A percentile compares a stretch with the other conserved stretches of the same genome.
Evolutionary conservation across 1,140 invertebrate species (phyloP).

Genomic region (Vollenhovia emeryi): DNA sequence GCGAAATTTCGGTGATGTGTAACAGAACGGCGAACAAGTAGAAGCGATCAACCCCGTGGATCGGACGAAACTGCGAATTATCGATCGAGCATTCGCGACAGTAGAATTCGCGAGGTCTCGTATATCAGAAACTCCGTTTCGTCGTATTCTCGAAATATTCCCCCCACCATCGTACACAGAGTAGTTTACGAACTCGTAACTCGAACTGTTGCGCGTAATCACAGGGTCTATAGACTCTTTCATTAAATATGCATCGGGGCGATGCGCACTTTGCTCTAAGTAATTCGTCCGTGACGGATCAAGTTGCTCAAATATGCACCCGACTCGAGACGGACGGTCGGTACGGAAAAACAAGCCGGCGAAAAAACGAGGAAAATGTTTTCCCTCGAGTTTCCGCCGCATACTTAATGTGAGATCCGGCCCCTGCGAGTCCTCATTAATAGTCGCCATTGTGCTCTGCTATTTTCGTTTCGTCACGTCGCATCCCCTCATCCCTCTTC

Average conservation of each 20-base stretch:
- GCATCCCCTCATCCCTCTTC: neutral
- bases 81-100: neutral
- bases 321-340: neutral
- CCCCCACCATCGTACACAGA: neutral
- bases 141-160: neutral
- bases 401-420: slow-evolving; percentile 40
- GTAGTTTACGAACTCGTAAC: slow-evolving; percentile 22
- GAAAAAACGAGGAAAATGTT: slow-evolving; percentile 20
- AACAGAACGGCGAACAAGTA: neutral
- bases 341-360: neutral
- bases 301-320: slow-evolving; percentile 40
- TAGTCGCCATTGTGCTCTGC: slow-evolving; percentile 17
- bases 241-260: slow-evolving; percentile 56
- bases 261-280: neutral
- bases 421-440: slow-evolving; percentile 38
- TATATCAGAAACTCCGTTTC: neutral
- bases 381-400: slow-evolving; percentile 13
- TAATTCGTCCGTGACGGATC: slow-evolving; percentile 3
- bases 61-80: neutral
- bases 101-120: neutral
- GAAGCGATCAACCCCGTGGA: neutral
- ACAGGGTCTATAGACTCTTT: neutral
- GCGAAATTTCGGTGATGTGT: neutral
- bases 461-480: slow-evolving; percentile 6
- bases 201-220: slow-evolving; percentile 10